Base-by-base conservation (phyloP, 2,888 invertebrate genomes). In the Hirtodrosophila histrioides region DNA sequence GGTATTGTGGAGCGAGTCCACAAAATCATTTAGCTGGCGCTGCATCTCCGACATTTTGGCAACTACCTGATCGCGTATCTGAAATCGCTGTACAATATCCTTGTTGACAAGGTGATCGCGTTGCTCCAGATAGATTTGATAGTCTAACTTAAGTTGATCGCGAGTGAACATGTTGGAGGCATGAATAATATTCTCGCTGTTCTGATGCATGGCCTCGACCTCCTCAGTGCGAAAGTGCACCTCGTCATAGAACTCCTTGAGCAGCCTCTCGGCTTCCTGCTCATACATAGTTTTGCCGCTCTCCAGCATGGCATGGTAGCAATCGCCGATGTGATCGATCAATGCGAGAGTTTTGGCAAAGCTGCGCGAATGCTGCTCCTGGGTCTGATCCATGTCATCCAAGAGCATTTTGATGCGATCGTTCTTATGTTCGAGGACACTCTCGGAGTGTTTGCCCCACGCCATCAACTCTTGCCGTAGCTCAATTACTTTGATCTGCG, bases 121-220 rank as follows among this genome's bases (percentile, higher is more conserved):
- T 12, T 83, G 72, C n/a, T 86, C 82, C 55, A 84, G 40, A 36
- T 73, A 91, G 23, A 79, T 78, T 3, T 78, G 45, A 45, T 88
- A 85, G 56, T 89, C 89, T 10, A 69, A 62, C 3, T 68, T 62
- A 0, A 91, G 46, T 24, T 83, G 73, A 2, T 88, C 61, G 10
- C 85, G 80, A 3, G 78, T 57, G 0, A 74, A 46, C 3, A 90
- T 29, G 31, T 88, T 90, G 0, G 88, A 77, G 35, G 87, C 77
- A 41, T 90, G 90, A 11, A 88, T 78, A 2, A 90, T 77, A 51
- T 88, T 89, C 63, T 91, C 90, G 36, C 73, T 74, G 31, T 91
- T 86, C 0, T 49, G 0, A 4, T 86, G 85, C 49, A 78, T 69
- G 0, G 37, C 35, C 0, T 84, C 76, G 27, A 80, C 58, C 4